These are phyloP conservation scores for Gnathonemus longibarbis DNA, from an alignment of 2,113 vertebrate species.

Conservation along the genomic window DNA sequence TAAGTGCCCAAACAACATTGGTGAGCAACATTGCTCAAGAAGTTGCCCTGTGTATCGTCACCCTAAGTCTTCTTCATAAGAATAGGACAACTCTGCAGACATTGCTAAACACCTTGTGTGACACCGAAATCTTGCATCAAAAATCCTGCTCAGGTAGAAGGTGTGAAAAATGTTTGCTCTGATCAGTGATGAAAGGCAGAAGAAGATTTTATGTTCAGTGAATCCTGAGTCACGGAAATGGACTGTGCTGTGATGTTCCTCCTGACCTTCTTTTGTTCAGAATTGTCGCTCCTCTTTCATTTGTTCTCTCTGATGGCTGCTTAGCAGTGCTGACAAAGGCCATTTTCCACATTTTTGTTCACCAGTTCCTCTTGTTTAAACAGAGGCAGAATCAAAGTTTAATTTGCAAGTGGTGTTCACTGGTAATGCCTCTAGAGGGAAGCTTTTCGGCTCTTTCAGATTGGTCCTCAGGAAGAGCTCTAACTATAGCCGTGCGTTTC, in stretches of 20 bases:
- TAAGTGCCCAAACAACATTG: background rate
- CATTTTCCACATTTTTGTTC: background rate
- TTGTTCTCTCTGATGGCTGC: background rate
- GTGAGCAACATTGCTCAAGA: background rate
- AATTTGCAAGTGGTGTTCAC: background rate
- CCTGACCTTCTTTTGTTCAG: background rate
- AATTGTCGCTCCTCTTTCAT: background rate
- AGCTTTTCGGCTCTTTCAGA: background rate
- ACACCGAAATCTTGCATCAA: slow-evolving; percentile 42
- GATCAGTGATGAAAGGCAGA: background rate
- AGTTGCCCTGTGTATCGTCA: background rate
- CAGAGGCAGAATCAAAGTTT: background rate
- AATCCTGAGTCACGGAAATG: background rate
- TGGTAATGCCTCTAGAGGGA: background rate
- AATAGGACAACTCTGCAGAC: slow-evolving; percentile 26
- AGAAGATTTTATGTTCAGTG: background rate
- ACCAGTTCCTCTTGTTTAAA: background rate
- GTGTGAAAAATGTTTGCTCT: slow-evolving; percentile 6
- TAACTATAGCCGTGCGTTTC: background rate
- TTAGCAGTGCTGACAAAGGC: background rate
- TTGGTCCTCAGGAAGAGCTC: background rate
- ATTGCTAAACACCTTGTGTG: slow-evolving; percentile 39
- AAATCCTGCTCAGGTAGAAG: slow-evolving; percentile 35
- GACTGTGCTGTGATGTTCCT: background rate
- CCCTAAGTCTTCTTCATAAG: slow-evolving; percentile 5